phyloP scores from a whole-genome alignment of 2,888 invertebrate genomes.

The Aricia artaxerxes region DNA sequence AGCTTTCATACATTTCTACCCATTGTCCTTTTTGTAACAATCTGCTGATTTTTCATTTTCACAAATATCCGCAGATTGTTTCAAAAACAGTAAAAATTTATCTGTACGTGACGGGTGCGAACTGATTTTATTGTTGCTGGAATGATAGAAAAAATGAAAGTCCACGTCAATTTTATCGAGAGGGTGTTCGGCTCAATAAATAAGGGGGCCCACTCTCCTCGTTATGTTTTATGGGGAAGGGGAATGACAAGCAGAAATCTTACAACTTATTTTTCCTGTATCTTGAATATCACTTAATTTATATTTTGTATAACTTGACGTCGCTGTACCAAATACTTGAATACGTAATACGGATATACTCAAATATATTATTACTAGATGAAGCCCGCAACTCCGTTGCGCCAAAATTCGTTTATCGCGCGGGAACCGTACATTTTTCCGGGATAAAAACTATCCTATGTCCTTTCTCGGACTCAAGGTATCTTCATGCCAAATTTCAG shows the following conservation, averaged over 20 bases:
- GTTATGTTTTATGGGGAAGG: constrained; percentile 14
- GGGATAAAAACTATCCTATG: too few species aligned
- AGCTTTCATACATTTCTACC: not conserved
- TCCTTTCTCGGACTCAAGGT: too few species aligned
- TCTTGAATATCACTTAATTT: not conserved
- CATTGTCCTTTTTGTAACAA: not conserved
- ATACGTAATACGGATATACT: not conserved
- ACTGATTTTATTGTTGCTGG: not conserved
- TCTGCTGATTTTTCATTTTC: not conserved
- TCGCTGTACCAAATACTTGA: too few species aligned
- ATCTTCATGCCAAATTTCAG: too few species aligned
- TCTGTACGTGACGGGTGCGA: not conserved
- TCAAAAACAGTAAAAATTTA: not conserved
- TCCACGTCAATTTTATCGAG: constrained; percentile 4
- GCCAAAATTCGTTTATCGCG: too few species aligned
- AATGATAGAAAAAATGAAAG: not conserved
- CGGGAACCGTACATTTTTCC: too few species aligned
- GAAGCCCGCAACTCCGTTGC: too few species aligned
- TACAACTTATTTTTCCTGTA: constrained; percentile 1
- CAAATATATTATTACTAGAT: not conserved
- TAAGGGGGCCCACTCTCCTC: constrained; percentile 2
- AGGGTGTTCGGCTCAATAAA: constrained; percentile 9
- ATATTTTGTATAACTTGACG: not conserved
- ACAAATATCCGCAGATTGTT: not conserved
- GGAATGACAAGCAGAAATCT: constrained; percentile 2